These are phyloP conservation scores for Elysia crispata DNA, from an alignment of 2,888 invertebrate genomes.

Conservation along the genomic window DNA sequence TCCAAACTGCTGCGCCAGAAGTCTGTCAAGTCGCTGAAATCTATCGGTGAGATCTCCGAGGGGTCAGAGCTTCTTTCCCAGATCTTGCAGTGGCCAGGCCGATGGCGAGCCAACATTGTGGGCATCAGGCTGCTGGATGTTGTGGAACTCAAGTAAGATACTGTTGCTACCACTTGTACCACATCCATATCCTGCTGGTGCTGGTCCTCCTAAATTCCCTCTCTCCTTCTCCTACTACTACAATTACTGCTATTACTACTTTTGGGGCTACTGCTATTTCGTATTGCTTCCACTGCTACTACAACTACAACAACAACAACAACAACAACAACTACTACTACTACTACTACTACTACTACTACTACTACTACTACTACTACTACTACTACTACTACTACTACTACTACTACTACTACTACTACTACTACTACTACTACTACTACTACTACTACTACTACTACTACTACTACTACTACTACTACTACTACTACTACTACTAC, in stretches of 20 bases:
- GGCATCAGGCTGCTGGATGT: conserved; percentile 61
- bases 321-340: neutral
- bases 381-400: conserved; percentile 19
- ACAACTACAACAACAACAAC: too few relatives aligned
- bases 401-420: conserved; percentile 14
- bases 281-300: neutral
- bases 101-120: conserved; percentile 59
- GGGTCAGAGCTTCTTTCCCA: conserved; percentile 53
- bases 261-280: neutral
- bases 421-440: conserved; percentile 12
- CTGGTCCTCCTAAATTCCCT: too few relatives aligned
- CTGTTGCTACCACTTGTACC: neutral
- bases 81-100: conserved; percentile 68
- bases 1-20: conserved; percentile 50
- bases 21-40: conserved; percentile 55
- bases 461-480: conserved; percentile 19
- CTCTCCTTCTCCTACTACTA: neutral
- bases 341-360: conserved; percentile 12
- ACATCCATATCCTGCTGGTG: too few relatives aligned
- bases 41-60: conserved; percentile 55
- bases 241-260: neutral
- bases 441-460: conserved; percentile 19
- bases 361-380: conserved; percentile 17
- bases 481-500: conserved; percentile 5
- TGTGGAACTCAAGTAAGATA: conserved; percentile 47